Conservation (phyloP, 2,888 invertebrate species). For the Elysia crispata region DNA sequence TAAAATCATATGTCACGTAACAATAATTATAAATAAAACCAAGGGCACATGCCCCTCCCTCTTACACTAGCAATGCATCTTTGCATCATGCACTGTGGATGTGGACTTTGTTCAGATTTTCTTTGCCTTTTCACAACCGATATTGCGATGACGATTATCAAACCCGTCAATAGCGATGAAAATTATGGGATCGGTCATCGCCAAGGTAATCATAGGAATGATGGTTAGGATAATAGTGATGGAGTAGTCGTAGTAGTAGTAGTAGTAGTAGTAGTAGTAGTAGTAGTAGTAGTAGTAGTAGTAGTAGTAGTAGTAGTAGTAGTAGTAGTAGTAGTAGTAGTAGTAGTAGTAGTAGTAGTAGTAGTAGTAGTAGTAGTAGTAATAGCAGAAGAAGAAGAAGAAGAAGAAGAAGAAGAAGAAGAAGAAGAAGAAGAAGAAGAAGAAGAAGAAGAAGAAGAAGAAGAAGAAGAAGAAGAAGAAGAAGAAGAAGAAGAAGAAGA, state of each 20-base stretch:
- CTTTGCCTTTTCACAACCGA: too few species aligned
- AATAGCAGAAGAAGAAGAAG: too few species aligned
- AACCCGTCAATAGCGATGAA: too few species aligned
- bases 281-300: conserved; percentile 43
- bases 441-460: not conserved
- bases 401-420: not conserved
- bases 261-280: conserved; percentile 42
- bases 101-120: too few species aligned
- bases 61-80: too few species aligned
- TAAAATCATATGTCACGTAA: too few species aligned
- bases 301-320: conserved; percentile 41
- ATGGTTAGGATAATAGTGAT: conserved; percentile 35
- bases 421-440: conserved; percentile 10
- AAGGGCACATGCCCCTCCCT: too few species aligned
- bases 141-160: too few species aligned
- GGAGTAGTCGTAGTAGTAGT: too few species aligned
- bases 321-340: conserved; percentile 42
- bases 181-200: too few species aligned
- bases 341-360: conserved; percentile 29
- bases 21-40: too few species aligned
- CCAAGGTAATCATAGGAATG: conserved; percentile 12
- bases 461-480: not conserved
- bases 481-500: not conserved
- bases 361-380: conserved; percentile 29
- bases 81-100: too few species aligned